A percentile compares a stretch with the other conserved stretches of the same genome.
These are phyloP conservation scores for Calycopis cecrops DNA, from an alignment of 1,140 invertebrate genomes.

Conservation along the genomic window DNA sequence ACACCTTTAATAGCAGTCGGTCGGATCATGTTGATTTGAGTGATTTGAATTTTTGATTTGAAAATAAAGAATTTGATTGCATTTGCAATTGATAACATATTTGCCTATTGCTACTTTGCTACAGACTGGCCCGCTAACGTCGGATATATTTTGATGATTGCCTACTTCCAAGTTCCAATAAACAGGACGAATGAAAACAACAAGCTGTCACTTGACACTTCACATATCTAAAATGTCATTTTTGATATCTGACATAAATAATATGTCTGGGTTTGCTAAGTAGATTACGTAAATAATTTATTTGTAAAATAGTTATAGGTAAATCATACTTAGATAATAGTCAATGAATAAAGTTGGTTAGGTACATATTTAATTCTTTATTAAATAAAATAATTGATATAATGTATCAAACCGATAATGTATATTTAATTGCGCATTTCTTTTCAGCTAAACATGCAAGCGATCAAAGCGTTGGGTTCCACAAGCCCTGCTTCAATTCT, in stretches of 20 bases:
- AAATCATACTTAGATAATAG: conserved; percentile 5
- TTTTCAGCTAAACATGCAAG: conserved; percentile 58
- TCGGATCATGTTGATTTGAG: no score
- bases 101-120: no score
- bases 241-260: conserved; percentile 5
- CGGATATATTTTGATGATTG: no score
- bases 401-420: background rate
- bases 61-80: no score
- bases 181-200: background rate
- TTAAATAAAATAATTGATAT: background rate
- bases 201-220: background rate
- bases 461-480: conserved; percentile 55
- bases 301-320: conserved; percentile 10
- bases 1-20: no score
- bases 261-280: background rate
- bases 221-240: background rate
- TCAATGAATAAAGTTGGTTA: background rate
- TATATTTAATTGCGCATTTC: conserved; percentile 26
- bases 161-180: no score
- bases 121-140: no score
- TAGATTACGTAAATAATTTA: conserved; percentile 38
- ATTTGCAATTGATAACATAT: no score
- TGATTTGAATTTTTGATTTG: no score
- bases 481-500: conserved; percentile 45
- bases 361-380: background rate